Conservation (phyloP, 1,140 invertebrate genomes). For the Drosophila simulans region DNA sequence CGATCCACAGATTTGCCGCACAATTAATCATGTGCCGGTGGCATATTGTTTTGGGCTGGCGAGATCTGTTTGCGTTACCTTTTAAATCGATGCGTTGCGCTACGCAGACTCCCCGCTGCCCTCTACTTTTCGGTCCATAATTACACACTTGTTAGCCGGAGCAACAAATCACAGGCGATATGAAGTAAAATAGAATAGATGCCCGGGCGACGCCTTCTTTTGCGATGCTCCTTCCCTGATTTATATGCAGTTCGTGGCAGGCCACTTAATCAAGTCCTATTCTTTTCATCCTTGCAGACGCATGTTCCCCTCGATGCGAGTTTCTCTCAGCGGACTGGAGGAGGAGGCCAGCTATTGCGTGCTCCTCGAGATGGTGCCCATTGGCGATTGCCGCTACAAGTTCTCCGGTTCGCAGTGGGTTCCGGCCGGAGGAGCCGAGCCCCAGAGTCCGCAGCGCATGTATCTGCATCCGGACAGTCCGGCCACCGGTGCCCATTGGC, state of each 20-base stretch:
- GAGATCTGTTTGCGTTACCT: conserved; percentile 66
- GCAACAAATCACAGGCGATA: conserved; percentile 73
- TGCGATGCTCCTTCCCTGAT: conserved; percentile 52
- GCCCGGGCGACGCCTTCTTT: conserved; percentile 55
- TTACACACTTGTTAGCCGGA: conserved; percentile 81
- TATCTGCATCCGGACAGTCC: conserved; percentile 95
- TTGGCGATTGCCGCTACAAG: conserved; percentile 88
- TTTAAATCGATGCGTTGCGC: conserved; percentile 71
- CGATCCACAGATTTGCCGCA: conserved; percentile 34
- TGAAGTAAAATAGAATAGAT: conserved; percentile 35
- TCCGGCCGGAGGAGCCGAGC: conserved; percentile 93
- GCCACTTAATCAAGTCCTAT: conserved; percentile 67
- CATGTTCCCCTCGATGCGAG: conserved; percentile 92
- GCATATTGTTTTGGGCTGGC: conserved; percentile 50
- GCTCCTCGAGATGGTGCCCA: conserved; percentile 91
- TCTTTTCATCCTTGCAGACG: conserved; percentile 88
- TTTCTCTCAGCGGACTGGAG: conserved; percentile 90
- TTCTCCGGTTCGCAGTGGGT: conserved; percentile 91
- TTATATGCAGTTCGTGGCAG: conserved; percentile 53
- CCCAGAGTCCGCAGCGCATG: conserved; percentile 90
- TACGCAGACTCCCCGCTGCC: conserved; percentile 38
- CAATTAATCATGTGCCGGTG: conserved; percentile 70
- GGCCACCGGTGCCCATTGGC: conserved; percentile 93
- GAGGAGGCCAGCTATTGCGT: conserved; percentile 92
- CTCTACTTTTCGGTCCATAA: conserved; percentile 43